These are phyloP conservation scores for Arothron firmamentum DNA, from an alignment of 2,113 vertebrate species.

Conservation along the genomic window DNA sequence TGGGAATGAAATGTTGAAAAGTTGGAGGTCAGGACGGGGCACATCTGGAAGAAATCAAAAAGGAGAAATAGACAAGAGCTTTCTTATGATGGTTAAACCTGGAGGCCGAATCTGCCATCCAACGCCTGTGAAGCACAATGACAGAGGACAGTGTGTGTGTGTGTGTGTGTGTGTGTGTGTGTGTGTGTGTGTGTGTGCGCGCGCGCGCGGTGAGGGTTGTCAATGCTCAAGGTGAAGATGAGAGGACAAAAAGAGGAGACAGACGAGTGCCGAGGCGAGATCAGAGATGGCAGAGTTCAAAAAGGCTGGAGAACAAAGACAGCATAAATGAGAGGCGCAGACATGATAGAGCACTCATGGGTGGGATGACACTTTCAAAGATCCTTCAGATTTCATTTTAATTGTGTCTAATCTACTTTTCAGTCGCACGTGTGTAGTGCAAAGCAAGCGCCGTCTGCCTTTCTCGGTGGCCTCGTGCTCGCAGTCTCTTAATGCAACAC, in stretches of 20 bases:
- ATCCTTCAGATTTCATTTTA: slow-evolving; percentile 48
- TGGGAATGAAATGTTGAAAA: slow-evolving; percentile 17
- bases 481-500: too few species aligned
- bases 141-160: slow-evolving; percentile 1
- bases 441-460: slow-evolving; percentile 25
- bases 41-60: slow-evolving; percentile 48
- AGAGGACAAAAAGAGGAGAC: slow-evolving; percentile 34
- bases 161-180: not conserved
- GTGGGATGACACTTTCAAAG: slow-evolving; percentile 22
- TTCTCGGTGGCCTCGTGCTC: not conserved
- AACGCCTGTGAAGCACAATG: slow-evolving; percentile 31
- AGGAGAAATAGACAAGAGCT: slow-evolving; percentile 30
- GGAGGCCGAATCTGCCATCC: slow-evolving; percentile 27
- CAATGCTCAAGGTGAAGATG: slow-evolving; percentile 48
- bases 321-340: slow-evolving; percentile 45
- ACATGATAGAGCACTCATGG: slow-evolving; percentile 33
- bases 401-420: slow-evolving; percentile 50
- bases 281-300: slow-evolving; percentile 52
- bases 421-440: slow-evolving; percentile 26
- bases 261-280: slow-evolving; percentile 35
- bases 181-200: not conserved
- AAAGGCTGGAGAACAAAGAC: slow-evolving; percentile 54
- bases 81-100: slow-evolving; percentile 28
- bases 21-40: slow-evolving; percentile 22
- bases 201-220: not conserved